phyloP scores from a whole-genome alignment of 2,797 vertebrate species.

The Garrulus glandarius region DNA sequence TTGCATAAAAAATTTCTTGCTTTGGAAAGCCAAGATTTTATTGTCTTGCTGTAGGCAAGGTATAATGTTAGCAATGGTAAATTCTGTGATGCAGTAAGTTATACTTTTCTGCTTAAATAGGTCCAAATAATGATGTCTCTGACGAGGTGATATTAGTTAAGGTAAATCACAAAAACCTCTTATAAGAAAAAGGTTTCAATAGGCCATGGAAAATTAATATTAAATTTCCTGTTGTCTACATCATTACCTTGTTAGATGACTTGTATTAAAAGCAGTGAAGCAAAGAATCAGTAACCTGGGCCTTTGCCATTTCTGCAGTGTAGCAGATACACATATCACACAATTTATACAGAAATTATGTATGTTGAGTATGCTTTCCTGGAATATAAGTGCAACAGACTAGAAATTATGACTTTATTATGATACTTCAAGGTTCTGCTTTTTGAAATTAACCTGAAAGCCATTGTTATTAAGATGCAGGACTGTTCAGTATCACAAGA shows the following conservation, averaged over 20 bases:
- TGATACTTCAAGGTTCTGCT: conserved; percentile 35
- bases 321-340: conserved; percentile 34
- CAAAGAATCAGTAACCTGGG: conserved; percentile 55
- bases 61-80: not conserved
- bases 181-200: conserved; percentile 30
- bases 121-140: not conserved
- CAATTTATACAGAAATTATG: conserved; percentile 58
- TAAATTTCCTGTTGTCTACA: conserved; percentile 55
- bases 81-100: not conserved
- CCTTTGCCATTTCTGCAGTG: conserved; percentile 49
- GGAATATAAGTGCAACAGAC: conserved; percentile 41
- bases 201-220: conserved; percentile 64
- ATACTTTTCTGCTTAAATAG: not conserved
- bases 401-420: conserved; percentile 75
- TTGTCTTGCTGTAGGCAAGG: conserved; percentile 54
- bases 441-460: conserved; percentile 54
- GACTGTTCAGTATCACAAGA: not conserved
- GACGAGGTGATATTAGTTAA: conserved; percentile 32
- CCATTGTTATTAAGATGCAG: conserved; percentile 25
- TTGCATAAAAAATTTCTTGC: conserved; percentile 25
- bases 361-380: conserved; percentile 25
- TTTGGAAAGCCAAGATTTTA: conserved; percentile 35
- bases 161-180: not conserved
- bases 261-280: conserved; percentile 71
- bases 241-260: conserved; percentile 72